Evolutionary conservation across 2,797 vertebrate genomes (phyloP), one percentile per base, ranked within the genome.

Genomic region (Poecile montanus): DNA sequence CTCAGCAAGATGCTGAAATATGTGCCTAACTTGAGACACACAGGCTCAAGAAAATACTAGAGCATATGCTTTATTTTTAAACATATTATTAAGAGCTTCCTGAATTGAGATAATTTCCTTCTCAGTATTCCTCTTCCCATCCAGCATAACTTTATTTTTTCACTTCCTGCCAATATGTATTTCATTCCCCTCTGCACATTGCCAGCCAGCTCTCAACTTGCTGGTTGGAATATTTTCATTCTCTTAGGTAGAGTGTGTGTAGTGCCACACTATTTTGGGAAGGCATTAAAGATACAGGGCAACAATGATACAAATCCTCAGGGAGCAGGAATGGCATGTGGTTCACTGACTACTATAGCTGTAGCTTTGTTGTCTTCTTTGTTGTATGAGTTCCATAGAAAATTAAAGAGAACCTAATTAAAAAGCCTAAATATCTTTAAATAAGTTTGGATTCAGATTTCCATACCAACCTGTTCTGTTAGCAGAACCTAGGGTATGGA

Each of bases 21-120:
- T 42, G 36, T 73, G 45, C 84, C 57, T 89, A 68, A 83, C 27
- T 82, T 82, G 81, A 92, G 73, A 50, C 57, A 45, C 36, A 62
- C 25, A 73, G 34, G 16, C 50, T 67, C 70, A 93, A 87, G 50
- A 93, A 92, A 90, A 89, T 80, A 85, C 4, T 29, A 89, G 83
- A 93, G 70, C 81, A 87, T 62, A 66, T 89, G 79, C 76, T 95
- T 94, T 90, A 81, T 88, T 83, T 95, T 84, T 90, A 93, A 96
- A 50, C 40, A 84, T 22, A 23, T 90, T 85, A 94, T 80, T 85
- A 95, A 94, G 86, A 82, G 57, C 67, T 95, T 95, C 94, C 89
- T 89, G 77, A 93, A 74, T 65, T 60, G 68, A 87, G 77, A 85
- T 90, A 2, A 66, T 79, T 96, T 94, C 71, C 77, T 89, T 82